Percentiles rank a stretch among this genome's conserved stretches.
phyloP scores from a whole-genome alignment of 1,140 invertebrate genomes.

The Oedothorax gibbosus region DNA sequence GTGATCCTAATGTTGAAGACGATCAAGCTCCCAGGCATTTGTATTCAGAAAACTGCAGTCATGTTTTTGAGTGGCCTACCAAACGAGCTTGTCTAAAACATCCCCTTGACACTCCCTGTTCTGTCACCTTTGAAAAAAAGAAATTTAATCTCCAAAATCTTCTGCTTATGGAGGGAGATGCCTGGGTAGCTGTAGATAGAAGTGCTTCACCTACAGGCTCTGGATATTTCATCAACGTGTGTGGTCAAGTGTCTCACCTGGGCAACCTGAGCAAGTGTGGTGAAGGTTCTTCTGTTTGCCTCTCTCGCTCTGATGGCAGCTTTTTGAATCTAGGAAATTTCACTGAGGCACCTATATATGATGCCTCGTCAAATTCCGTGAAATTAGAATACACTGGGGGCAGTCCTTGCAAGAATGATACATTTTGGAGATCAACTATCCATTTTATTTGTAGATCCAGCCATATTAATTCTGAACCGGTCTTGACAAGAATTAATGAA shows the following conservation, averaged over 20 bases:
- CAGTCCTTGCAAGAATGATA: slow-evolving; percentile 21
- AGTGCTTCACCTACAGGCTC: not conserved
- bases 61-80: slow-evolving; percentile 62
- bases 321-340: slow-evolving; percentile 58
- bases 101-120: slow-evolving; percentile 25
- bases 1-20: slow-evolving; percentile 46
- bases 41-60: slow-evolving; percentile 47
- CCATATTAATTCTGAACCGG: slow-evolving; percentile 54
- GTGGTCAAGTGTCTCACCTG: slow-evolving; percentile 36
- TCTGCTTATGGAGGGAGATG: slow-evolving; percentile 16
- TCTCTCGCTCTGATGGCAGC: slow-evolving; percentile 32
- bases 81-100: slow-evolving; percentile 51
- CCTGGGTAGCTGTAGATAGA: slow-evolving; percentile 48
- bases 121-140: slow-evolving; percentile 23
- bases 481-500: slow-evolving; percentile 61
- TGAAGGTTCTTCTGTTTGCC: slow-evolving; percentile 54
- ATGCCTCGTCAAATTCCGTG: slow-evolving; percentile 38
- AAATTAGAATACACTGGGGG: slow-evolving; percentile 56
- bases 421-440: slow-evolving; percentile 47
- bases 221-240: slow-evolving; percentile 59
- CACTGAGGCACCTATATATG: slow-evolving; percentile 47
- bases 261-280: slow-evolving; percentile 14
- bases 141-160: slow-evolving; percentile 27
- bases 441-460: slow-evolving; percentile 64
- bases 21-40: slow-evolving; percentile 55